Percentiles rank a stretch among this genome's conserved stretches.
Evolutionary conservation across 2,888 invertebrate species (phyloP).

Genomic region (Dynastes maya): DNA sequence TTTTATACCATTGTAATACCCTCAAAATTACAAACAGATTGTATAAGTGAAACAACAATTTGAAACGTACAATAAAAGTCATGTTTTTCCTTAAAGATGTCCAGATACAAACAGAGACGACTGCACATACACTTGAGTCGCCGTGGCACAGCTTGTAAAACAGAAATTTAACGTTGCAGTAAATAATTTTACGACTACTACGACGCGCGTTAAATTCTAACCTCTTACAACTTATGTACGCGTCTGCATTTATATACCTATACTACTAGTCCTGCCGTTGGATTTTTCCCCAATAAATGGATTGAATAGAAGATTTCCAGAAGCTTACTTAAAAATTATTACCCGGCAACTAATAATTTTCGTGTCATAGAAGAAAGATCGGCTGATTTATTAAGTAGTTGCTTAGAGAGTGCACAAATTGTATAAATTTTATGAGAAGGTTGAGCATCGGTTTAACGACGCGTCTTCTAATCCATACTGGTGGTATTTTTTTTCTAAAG

Average conservation of each 20-base stretch:
- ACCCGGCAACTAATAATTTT: constrained; percentile 41
- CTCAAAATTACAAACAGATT: no score
- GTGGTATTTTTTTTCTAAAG: constrained; percentile 22
- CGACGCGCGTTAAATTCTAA: constrained; percentile 45
- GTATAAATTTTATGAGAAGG: constrained; percentile 21
- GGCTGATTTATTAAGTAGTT: constrained; percentile 42
- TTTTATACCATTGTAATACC: no score
- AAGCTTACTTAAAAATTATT: constrained; percentile 47
- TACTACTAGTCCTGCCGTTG: constrained; percentile 12
- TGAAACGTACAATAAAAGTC: no score
- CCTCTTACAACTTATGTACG: constrained; percentile 39
- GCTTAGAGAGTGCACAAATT: constrained; percentile 19
- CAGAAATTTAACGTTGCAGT: constrained; percentile 52
- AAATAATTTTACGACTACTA: constrained; percentile 52
- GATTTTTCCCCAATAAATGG: constrained; percentile 41
- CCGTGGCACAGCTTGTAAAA: constrained; percentile 49
- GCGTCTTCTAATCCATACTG: constrained; percentile 11
- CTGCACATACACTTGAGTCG: constrained; percentile 1
- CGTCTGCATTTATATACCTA: constrained; percentile 35
- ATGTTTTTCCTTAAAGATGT: no score
- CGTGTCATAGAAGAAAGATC: constrained; percentile 33
- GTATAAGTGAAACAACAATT: no score
- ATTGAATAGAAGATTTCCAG: constrained; percentile 43
- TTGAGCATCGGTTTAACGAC: constrained; percentile 32
- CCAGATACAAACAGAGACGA: no score